Evolutionary conservation across 1,140 invertebrate genomes (phyloP).

Genomic region (Aphaenogaster ashmeadi): DNA sequence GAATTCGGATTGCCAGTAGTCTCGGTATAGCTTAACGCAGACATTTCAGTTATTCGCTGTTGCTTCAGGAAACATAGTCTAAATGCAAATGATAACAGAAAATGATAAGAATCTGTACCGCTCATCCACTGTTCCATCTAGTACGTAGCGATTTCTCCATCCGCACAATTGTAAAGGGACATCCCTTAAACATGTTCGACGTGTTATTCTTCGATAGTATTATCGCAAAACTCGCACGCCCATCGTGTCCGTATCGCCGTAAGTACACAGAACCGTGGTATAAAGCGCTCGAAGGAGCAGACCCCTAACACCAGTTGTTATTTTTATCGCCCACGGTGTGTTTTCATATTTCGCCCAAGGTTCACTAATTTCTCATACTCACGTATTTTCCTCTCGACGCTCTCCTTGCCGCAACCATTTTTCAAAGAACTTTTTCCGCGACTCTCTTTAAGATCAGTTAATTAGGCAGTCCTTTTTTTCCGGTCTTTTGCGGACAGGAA

Average conservation of each 20-base stretch:
- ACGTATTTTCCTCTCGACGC: slow-evolving; percentile 23
- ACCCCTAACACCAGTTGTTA: slow-evolving; percentile 67
- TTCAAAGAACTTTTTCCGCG: slow-evolving; percentile 6
- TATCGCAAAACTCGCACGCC: slow-evolving; percentile 68
- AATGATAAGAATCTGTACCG: slow-evolving; percentile 61
- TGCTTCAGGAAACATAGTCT: slow-evolving; percentile 62
- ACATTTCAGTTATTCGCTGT: slow-evolving; percentile 57
- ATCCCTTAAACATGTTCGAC: slow-evolving; percentile 66
- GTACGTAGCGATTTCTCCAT: slow-evolving; percentile 43
- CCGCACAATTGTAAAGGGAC: slow-evolving; percentile 35
- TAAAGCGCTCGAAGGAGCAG: slow-evolving; percentile 62
- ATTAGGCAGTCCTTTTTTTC: slow-evolving; percentile 25
- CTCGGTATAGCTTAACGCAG: slow-evolving; percentile 2
- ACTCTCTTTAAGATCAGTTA: slow-evolving; percentile 52
- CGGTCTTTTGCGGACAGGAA: not conserved
- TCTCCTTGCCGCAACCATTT: not conserved
- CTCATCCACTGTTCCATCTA: slow-evolving; percentile 49
- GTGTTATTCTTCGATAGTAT: slow-evolving; percentile 73
- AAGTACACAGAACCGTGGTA: slow-evolving; percentile 52
- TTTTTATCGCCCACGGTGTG: slow-evolving; percentile 70
- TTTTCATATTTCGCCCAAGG: slow-evolving; percentile 72
- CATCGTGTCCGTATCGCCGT: slow-evolving; percentile 61
- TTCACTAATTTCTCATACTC: slow-evolving; percentile 74
- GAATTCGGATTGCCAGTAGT: slow-evolving; percentile 42
- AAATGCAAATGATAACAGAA: slow-evolving; percentile 65